Evolutionary conservation across 2,797 vertebrate species (phyloP).

Genomic region (Rhinella marina): DNA sequence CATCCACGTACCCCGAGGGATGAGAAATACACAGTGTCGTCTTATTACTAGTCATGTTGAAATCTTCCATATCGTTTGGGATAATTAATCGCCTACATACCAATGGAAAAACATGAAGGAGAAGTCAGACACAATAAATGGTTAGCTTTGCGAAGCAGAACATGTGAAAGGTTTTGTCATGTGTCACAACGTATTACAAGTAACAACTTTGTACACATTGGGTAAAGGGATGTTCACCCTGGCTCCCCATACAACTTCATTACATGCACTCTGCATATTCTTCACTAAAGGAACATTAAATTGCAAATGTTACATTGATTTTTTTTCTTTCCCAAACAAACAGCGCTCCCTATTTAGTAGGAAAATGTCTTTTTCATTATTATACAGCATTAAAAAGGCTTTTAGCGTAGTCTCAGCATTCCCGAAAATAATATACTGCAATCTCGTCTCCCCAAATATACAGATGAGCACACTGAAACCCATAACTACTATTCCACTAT

Average conservation of each 20-base stretch:
- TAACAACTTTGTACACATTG: background rate
- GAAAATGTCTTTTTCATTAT: background rate
- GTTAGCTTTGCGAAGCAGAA: constrained; percentile 30
- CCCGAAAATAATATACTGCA: background rate
- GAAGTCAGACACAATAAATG: background rate
- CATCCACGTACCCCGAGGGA: constrained; percentile 39
- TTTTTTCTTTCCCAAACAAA: background rate
- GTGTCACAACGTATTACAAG: constrained; percentile 13
- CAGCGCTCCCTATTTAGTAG: background rate
- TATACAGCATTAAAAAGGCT: background rate
- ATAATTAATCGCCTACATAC: constrained; percentile 39
- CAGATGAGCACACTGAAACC: background rate
- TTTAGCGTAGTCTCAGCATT: background rate
- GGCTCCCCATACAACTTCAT: background rate
- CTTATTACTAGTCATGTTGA: constrained; percentile 54
- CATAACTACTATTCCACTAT: too few relatives aligned
- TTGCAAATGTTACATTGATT: background rate
- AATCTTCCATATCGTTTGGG: constrained; percentile 8
- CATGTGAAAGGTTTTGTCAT: constrained; percentile 42
- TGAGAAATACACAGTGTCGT: constrained; percentile 47
- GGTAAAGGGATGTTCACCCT: background rate
- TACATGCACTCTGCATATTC: background rate
- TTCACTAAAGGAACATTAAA: background rate
- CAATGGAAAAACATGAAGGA: background rate
- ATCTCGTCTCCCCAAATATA: background rate